Percentiles rank a stretch among this genome's conserved stretches.
Evolutionary conservation across 2,113 vertebrate genomes (phyloP).

Genomic region (Xerus inauris): DNA sequence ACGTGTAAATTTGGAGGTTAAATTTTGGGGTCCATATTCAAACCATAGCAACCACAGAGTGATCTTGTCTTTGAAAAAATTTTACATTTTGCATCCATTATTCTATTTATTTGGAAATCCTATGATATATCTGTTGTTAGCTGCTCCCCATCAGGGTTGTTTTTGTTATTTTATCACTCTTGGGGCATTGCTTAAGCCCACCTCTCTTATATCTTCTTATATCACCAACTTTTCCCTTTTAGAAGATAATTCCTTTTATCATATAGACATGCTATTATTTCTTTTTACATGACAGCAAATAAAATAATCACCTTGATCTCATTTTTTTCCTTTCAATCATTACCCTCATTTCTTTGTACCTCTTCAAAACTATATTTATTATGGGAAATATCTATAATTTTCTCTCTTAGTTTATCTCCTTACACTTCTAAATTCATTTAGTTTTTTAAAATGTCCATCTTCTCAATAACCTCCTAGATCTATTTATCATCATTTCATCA

Average conservation of each 20-base stretch:
- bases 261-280: neutral
- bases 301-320: neutral
- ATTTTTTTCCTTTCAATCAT: neutral
- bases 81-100: neutral
- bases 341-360: neutral
- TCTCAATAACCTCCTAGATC: neutral
- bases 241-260: neutral
- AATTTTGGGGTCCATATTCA: neutral
- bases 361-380: too few species aligned
- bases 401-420: neutral
- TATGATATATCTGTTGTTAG: too few species aligned
- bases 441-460: neutral
- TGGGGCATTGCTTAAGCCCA: neutral
- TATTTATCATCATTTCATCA: neutral
- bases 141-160: neutral
- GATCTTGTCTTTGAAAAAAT: neutral
- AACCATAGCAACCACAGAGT: neutral
- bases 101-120: neutral
- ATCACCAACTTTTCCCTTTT: neutral
- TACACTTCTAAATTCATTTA: neutral
- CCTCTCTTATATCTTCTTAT: neutral
- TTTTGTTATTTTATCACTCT: neutral
- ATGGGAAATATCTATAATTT: neutral
- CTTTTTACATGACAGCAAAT: neutral
- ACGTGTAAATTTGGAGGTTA: too few species aligned